These are phyloP conservation scores for Ctenopoma multispine DNA, from an alignment of 2,797 vertebrate species.

Conservation along the genomic window DNA sequence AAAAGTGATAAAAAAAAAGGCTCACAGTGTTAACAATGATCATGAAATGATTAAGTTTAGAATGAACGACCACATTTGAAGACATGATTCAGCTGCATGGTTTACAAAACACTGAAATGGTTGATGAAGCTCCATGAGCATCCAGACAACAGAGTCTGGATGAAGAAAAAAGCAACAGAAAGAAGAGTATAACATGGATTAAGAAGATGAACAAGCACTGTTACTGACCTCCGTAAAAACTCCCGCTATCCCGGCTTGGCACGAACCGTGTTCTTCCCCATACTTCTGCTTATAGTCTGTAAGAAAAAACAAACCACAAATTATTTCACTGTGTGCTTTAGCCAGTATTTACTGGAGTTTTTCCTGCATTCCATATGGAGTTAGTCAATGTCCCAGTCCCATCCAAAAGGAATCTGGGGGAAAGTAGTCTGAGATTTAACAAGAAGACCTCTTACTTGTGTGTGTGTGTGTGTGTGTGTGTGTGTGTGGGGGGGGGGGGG, in stretches of 20 bases:
- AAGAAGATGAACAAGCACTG: constrained; percentile 57
- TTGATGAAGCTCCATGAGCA: background rate
- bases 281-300: constrained; percentile 99
- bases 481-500: constrained; percentile 17
- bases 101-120: constrained; percentile 18
- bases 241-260: constrained; percentile 97
- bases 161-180: constrained; percentile 33
- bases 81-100: constrained; percentile 2
- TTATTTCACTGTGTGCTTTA: constrained; percentile 81
- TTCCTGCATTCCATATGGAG: constrained; percentile 87
- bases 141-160: constrained; percentile 18
- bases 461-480: background rate
- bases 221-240: constrained; percentile 94
- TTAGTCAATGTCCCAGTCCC: constrained; percentile 80
- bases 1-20: background rate
- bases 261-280: constrained; percentile 98
- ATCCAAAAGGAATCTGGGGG: constrained; percentile 78
- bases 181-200: constrained; percentile 41
- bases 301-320: constrained; percentile 83
- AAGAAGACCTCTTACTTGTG: constrained; percentile 63
- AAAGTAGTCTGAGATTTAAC: constrained; percentile 70
- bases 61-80: constrained; percentile 2
- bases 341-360: constrained; percentile 85
- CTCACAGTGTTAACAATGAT: constrained; percentile 3
- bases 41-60: constrained; percentile 5